Percentiles rank a stretch among this genome's conserved stretches.
Conservation (phyloP, 2,797 vertebrate genomes). For the Chiloscyllium punctatum region DNA sequence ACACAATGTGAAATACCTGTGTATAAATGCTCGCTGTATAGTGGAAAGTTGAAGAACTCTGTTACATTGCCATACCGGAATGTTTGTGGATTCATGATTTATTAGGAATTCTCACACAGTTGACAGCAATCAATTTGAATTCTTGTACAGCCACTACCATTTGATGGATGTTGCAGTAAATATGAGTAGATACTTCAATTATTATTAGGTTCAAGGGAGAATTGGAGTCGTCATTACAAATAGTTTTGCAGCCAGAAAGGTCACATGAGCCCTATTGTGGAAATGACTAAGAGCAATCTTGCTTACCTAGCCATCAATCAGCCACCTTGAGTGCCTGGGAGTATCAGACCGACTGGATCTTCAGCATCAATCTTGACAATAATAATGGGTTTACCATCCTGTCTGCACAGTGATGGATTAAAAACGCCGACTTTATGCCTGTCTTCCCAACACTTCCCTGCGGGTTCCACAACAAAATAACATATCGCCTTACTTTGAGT, state of each 20-base stretch:
- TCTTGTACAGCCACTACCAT: background rate
- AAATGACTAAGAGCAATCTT: background rate
- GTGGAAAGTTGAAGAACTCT: background rate
- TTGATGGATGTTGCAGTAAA: background rate
- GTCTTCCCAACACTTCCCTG: background rate
- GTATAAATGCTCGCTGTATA: background rate
- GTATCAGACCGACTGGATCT: background rate
- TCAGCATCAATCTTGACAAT: constrained; percentile 28
- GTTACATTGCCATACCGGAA: background rate
- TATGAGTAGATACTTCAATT: constrained; percentile 26
- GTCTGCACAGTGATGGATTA: constrained; percentile 11
- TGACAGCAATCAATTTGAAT: background rate
- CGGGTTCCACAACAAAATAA: background rate
- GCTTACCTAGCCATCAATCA: constrained; percentile 22
- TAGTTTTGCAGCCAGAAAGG: background rate
- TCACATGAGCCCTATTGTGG: background rate
- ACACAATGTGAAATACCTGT: background rate
- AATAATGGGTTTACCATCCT: constrained; percentile 18
- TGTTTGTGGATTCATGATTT: background rate
- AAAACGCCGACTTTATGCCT: background rate
- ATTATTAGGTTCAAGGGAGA: background rate
- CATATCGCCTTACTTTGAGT: background rate
- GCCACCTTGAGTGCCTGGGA: background rate
- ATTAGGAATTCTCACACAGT: background rate
- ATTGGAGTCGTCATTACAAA: constrained; percentile 5